Evolutionary conservation across 2,888 invertebrate genomes (phyloP), one percentile per base, ranked within the genome.

Genomic region (Leptinotarsa haldemani): DNA sequence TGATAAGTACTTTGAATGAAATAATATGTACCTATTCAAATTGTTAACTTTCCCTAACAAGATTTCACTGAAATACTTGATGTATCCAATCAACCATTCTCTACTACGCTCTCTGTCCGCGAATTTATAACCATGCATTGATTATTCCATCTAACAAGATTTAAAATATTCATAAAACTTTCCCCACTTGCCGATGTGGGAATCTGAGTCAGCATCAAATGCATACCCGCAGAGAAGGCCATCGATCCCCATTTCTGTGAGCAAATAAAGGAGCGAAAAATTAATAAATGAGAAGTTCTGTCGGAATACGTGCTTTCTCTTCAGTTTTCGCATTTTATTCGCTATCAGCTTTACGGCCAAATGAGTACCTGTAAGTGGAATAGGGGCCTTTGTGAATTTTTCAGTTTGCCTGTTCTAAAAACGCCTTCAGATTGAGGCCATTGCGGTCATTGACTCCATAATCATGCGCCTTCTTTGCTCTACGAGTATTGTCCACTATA

Each of bases 271-370:
- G 61, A 61, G 18, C 40, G 61, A 18, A 25, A 58, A 61, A 61
- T 61, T 61, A 61, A 16, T 40, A 61, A 61, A 61, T 61, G 61
- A 16, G 18, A 61, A 40, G 25, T 61, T 61, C 40, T 40, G 1
- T n/a, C 30, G 40, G 61, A 40, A 61, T 61, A 61, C 61, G 61
- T 61, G 61, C 61, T 61, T 40, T 61, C 61, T 61, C 18, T 40
- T 40, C 61, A 30, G 61, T 61, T 61, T 30, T 40, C 61, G n/a
- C 13, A 56, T 61, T 40, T 61, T 61, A 61, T n/a, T 61, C 61
- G 61, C 40, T 61, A n/a, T 61, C 61, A 61, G 61, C 61, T 61
- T 61, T 30, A 61, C 61, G 61, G 61, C 18, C 61, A 61, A 61
- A 61, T 61, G 18, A 61, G 61, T 61, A 40, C 61, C 40, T 25